A percentile compares a stretch with the other conserved stretches of the same genome.
Conservation (phyloP, 1,140 invertebrate species). For the Armadillidium nasatum region DNA sequence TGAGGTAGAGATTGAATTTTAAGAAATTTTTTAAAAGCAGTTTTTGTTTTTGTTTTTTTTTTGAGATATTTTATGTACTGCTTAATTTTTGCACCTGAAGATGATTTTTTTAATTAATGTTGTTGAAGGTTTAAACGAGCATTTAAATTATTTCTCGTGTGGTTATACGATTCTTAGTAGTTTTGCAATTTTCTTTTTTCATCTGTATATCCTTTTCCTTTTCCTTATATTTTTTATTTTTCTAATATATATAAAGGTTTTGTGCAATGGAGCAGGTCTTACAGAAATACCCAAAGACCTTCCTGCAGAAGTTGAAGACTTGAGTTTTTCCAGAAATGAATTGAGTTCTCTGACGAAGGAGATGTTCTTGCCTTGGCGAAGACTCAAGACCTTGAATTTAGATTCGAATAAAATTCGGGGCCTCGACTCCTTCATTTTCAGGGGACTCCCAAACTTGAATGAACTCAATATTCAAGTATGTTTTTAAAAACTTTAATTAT, state of each 20-base stretch:
- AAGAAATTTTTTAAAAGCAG: neutral
- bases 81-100: too few relatives aligned
- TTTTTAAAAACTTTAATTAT: neutral
- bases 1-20: slow-evolving; percentile 54
- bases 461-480: slow-evolving; percentile 5
- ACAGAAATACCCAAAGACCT: slow-evolving; percentile 1
- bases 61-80: too few relatives aligned
- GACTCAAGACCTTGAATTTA: slow-evolving; percentile 8
- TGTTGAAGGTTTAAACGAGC: too few relatives aligned
- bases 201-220: too few relatives aligned
- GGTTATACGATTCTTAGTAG: too few relatives aligned
- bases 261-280: slow-evolving; percentile 25
- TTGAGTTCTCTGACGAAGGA: slow-evolving; percentile 7
- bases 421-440: slow-evolving; percentile 21
- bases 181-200: too few relatives aligned
- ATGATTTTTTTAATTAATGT: too few relatives aligned
- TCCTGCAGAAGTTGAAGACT: slow-evolving; percentile 17
- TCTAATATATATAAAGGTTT: slow-evolving; percentile 10
- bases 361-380: slow-evolving; percentile 24
- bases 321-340: slow-evolving; percentile 25
- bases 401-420: slow-evolving; percentile 20
- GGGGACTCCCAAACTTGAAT: slow-evolving; percentile 14
- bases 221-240: too few relatives aligned
- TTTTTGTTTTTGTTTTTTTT: too few relatives aligned
- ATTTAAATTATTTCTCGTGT: too few relatives aligned